A percentile compares a stretch with the other conserved stretches of the same genome.
These are phyloP conservation scores for Drosophila neocordata DNA, from an alignment of 1,140 invertebrate species.

Conservation along the genomic window DNA sequence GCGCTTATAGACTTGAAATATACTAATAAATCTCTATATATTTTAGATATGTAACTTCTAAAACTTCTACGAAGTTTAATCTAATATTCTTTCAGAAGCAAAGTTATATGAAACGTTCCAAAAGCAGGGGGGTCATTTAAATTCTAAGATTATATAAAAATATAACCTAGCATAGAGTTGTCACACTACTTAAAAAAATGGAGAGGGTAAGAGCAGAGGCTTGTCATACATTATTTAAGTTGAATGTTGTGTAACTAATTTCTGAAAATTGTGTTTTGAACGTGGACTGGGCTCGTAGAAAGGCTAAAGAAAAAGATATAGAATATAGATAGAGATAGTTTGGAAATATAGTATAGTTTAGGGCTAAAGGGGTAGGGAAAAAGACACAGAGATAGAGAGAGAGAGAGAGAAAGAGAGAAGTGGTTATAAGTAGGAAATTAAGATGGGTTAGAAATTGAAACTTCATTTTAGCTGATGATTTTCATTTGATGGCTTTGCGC, in stretches of 20 bases:
- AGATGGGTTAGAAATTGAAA: conserved; percentile 49
- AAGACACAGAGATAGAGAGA: conserved; percentile 22
- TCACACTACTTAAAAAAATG: conserved; percentile 59
- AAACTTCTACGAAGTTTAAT: conserved; percentile 56
- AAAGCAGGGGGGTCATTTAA: conserved; percentile 43
- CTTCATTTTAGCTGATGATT: conserved; percentile 71
- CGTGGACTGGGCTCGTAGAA: conserved; percentile 36
- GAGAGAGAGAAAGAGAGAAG: conserved; percentile 41
- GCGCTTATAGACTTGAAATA: conserved; percentile 76
- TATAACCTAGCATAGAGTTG: conserved; percentile 52
- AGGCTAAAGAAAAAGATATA: conserved; percentile 28
- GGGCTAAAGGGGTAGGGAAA: conserved; percentile 11
- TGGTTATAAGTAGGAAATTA: conserved; percentile 27
- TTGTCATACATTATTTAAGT: conserved; percentile 25
- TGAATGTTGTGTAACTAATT: conserved; percentile 1
- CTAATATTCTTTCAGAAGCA: conserved; percentile 50
- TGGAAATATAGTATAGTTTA: neutral
- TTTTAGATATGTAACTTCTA: conserved; percentile 39
- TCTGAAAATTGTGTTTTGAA: conserved; percentile 49
- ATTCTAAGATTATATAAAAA: conserved; percentile 15
- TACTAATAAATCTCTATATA: conserved; percentile 47
- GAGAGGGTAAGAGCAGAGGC: conserved; percentile 36
- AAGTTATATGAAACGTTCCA: conserved; percentile 56
- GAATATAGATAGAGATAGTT: conserved; percentile 11
- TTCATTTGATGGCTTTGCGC: conserved; percentile 75